Base-by-base conservation (phyloP, 2,888 invertebrate genomes). In the Eustalomyia histrio region DNA sequence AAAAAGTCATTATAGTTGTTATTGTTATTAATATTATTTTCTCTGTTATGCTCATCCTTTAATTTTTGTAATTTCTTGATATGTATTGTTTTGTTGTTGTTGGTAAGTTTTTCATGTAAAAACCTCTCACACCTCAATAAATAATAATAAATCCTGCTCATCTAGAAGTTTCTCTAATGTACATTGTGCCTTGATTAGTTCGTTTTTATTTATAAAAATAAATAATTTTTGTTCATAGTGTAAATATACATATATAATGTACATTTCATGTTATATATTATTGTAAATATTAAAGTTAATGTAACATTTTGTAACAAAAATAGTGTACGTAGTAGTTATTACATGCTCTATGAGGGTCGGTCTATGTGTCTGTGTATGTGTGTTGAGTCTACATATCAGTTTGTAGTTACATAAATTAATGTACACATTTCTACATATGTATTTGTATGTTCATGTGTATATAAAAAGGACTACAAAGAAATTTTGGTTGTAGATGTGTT, bases 261-360 rank as follows among this genome's bases (percentile, higher is more conserved):
- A n/a, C n/a, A n/a, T 21, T 29, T 4, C 29, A 29, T 61, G 14
- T 58, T 58, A 50, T 65, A 35, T 43, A 64, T 58, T 57, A 64
- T 67, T 72, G 61, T 58, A 75, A 76, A 76, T 72, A 76, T 80
- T 76, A 58, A 80, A 76, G 63, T 80, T 80, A 76, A 76, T 80
- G 68, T 75, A 52, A 57, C 65, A 80, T 71, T 76, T 80, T 71
- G 76, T 58, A 61, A 73, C 67, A 72, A 64, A 72, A 72, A 69
- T 75, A 47, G 9, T 39, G 39, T 39, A 39, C 12, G 39, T 39
- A 35, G 60, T 71, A 47, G 39, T 39, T 71, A 75, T 79, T 71
- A 53, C 63, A 65, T 60, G 60, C 58, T 53, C 10, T 52, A 16
- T 18, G 52, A 53, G 53, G n/a, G n/a, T n/a, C n/a, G n/a, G n/a